Evolutionary conservation across 2,113 vertebrate genomes (phyloP), one percentile per base, ranked within the genome.

Genomic region (Cricetomys ansorgei): DNA sequence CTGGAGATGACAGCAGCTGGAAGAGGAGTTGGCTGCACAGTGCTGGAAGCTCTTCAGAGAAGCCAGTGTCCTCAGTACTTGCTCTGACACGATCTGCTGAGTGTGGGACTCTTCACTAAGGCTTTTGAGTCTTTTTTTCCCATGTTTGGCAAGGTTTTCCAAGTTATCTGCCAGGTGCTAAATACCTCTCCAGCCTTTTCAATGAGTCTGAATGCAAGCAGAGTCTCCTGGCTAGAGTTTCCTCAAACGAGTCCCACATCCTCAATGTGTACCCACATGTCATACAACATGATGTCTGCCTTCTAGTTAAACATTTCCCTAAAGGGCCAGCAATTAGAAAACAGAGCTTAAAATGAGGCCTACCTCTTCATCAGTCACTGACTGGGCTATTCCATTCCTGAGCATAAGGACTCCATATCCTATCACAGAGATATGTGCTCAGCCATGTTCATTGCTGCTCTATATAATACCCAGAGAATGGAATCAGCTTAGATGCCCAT

Each of bases 251-350:
- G 17, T 73, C 29, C 37, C 27, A 3, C 0, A 1, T 8, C 3
- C 16, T 13, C 37, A 40, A 13, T 0, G 1, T 12, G 2, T 0
- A 45, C 57, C 29, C 50, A 19, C 5, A 2, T 0, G 23, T 17
- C 40, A 19, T 53, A 31, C 11, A 45, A n/a, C 1, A 57, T 0
- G 27, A 79, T 17, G 34, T 40, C 43, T 1, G 4, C 34, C 37
- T 59, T 25, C 31, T 21, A 8, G 40, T 40, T 34, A n/a, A 37
- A 50, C 37, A 3, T 50, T 17, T 40, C 50, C 92, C 62, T 13
- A 65, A 72, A 34, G 67, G 25, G 9, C 29, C 64, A 55, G 23
- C 43, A 50, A 1, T 70, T 27, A 2, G 4, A 27, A 27, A 67
- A 75, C 31, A 25, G 67, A 31, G 65, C 27, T 7, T n/a, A 19